Base-by-base conservation (phyloP, 2,113 vertebrate genomes). In the Pipa parva region DNA sequence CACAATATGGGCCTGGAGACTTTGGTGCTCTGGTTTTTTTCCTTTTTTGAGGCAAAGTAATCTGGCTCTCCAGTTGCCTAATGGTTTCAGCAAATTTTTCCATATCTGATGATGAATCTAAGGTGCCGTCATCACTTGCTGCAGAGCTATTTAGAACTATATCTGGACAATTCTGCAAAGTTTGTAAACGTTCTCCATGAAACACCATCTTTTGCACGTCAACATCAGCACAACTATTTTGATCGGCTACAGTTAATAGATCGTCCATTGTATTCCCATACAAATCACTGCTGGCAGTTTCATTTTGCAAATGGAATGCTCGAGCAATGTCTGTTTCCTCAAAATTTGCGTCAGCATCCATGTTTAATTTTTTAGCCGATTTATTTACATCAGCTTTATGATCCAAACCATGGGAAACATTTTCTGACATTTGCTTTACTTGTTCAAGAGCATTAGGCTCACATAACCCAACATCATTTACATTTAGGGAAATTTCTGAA, bases 61-160 rank as follows among this genome's bases (percentile, higher is more conserved):
- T 83, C 0, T 89, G 79, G 18, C 89, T 91, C 28, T 95, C 92
- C 6, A 91, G 85, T n/a, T 90, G 90, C 65, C 92, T 95, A 50
- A 97, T 93, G 66, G 87, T 93, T 78, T 84, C 91, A 4, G 95
- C 87, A 74, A 99, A 97, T 69, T 92, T 83, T 27, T 93, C 84
- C 77, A 90, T 85, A 66, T 96, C 89, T 0, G 89, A 86, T 1
- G 88, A 81, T 0, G 89, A 88, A 62, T 96, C 91, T 33, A 86
- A 80, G 49, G 81, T 51, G 31, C 78, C 78, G 1, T 93, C 91
- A 0, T 88, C 89, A 52, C 89, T 91, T n/a, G 64, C 76, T 13
- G 84, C 63, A 48, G 90, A 89, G 8, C 76, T 26, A 0, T 87
- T 79, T 10, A 84, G 61, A 20, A 63, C 75, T 67, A 67, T 77